Conservation (phyloP, 2,888 invertebrate genomes). For the Tipula lateralis region DNA sequence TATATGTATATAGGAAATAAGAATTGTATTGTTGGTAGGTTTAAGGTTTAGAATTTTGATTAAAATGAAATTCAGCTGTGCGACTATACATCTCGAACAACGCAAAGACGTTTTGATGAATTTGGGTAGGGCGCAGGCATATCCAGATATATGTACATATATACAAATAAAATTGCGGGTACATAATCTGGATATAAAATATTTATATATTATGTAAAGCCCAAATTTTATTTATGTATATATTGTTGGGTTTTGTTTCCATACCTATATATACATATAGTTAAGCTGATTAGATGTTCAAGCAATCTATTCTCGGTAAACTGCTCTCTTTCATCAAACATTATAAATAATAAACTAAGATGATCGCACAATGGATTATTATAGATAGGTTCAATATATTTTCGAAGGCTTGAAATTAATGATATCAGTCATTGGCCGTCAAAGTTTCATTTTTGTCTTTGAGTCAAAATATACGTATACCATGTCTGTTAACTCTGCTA, state of each 20-base stretch:
- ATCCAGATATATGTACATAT: neutral
- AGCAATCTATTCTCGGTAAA: neutral
- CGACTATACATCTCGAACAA: too few relatives aligned
- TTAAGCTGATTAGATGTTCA: neutral
- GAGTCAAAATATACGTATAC: too few relatives aligned
- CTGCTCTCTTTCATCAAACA: neutral
- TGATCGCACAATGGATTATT: too few relatives aligned
- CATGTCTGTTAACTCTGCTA: too few relatives aligned
- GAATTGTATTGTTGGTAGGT: neutral
- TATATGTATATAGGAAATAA: neutral
- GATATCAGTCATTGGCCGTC: too few relatives aligned
- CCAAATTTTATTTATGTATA: too few relatives aligned
- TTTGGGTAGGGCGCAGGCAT: neutral
- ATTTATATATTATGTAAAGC: neutral
- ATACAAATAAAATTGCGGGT: neutral
- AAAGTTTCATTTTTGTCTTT: too few relatives aligned
- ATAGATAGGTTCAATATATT: too few relatives aligned
- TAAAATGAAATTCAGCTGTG: conserved; percentile 12
- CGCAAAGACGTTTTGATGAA: neutral
- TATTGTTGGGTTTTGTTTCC: neutral
- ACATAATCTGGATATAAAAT: neutral
- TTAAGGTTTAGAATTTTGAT: conserved; percentile 14
- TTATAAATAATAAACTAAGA: neutral
- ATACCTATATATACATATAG: neutral
- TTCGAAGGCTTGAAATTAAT: too few relatives aligned